These are phyloP conservation scores for Brachypteracias leptosomus DNA, from an alignment of 2,113 vertebrate genomes.

Conservation along the genomic window DNA sequence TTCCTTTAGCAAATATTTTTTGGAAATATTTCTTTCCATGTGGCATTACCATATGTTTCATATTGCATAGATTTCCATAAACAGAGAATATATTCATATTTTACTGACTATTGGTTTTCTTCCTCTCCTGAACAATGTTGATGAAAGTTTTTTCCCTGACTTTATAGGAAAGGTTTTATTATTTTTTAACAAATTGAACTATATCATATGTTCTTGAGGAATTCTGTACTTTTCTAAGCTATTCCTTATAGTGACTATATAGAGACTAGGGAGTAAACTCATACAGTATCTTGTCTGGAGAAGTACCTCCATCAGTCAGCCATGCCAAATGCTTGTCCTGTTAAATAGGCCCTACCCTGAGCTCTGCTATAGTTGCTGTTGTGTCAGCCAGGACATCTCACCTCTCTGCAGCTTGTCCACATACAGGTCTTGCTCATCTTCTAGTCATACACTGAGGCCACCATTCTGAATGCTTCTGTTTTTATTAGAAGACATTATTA, in stretches of 20 bases:
- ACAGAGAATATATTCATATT: background rate
- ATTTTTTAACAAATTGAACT: background rate
- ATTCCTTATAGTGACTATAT: background rate
- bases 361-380: background rate
- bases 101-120: slow-evolving; percentile 25
- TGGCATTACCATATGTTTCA: slow-evolving; percentile 12
- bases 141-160: background rate
- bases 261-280: background rate
- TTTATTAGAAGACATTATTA: background rate
- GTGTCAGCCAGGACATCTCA: background rate
- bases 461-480: background rate
- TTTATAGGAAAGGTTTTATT: background rate
- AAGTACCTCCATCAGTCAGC: background rate
- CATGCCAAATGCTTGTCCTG: rapidly evolving
- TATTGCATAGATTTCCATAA: slow-evolving; percentile 34
- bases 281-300: background rate
- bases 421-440: background rate
- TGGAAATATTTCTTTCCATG: slow-evolving; percentile 2
- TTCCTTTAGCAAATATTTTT: slow-evolving; percentile 21
- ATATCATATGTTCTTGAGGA: background rate
- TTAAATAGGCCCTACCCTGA: background rate
- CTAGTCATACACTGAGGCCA: background rate
- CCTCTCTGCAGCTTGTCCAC: rapidly evolving
- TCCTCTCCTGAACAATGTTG: background rate
- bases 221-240: background rate